Conservation (phyloP, 2,888 invertebrate genomes). For the Xylophagus ater region DNA sequence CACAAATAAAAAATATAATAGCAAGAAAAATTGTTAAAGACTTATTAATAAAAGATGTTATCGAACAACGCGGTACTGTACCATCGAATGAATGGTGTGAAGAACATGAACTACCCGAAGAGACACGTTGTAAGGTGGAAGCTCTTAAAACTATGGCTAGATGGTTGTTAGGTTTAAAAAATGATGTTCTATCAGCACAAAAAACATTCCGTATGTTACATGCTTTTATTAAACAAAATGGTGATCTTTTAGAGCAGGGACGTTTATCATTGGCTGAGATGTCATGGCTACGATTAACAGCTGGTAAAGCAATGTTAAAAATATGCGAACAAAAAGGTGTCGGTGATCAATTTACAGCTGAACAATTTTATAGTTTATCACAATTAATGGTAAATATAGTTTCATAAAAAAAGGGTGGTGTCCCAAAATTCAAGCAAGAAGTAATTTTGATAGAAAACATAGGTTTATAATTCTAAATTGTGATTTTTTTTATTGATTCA, state of each 20-base stretch:
- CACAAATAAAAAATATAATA: slow-evolving; percentile 87
- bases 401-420: too few species aligned
- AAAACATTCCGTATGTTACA: slow-evolving; percentile 91
- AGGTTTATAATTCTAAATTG: too few species aligned
- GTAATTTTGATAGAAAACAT: too few species aligned
- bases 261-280: slow-evolving; percentile 74
- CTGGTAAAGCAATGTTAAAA: slow-evolving; percentile 92
- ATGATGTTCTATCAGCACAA: slow-evolving; percentile 76
- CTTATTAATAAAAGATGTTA: slow-evolving; percentile 70
- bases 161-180: slow-evolving; percentile 85
- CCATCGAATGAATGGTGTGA: slow-evolving; percentile 56
- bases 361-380: slow-evolving; percentile 90
- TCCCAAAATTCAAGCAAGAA: too few species aligned
- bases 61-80: slow-evolving; percentile 41
- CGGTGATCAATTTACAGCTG: slow-evolving; percentile 86
- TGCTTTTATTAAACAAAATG: slow-evolving; percentile 87
- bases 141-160: slow-evolving; percentile 94
- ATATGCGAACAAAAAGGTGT: slow-evolving; percentile 95
- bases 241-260: slow-evolving; percentile 67
- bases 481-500: too few species aligned
- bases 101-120: slow-evolving; percentile 78
- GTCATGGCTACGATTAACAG: slow-evolving; percentile 83
- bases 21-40: slow-evolving; percentile 94
- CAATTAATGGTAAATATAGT: slow-evolving; percentile 64
- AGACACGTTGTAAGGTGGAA: slow-evolving; percentile 85